Evolutionary conservation across 2,113 vertebrate species (phyloP), one percentile per base, ranked within the genome.

Genomic region (Craseonycteris thonglongyai): DNA sequence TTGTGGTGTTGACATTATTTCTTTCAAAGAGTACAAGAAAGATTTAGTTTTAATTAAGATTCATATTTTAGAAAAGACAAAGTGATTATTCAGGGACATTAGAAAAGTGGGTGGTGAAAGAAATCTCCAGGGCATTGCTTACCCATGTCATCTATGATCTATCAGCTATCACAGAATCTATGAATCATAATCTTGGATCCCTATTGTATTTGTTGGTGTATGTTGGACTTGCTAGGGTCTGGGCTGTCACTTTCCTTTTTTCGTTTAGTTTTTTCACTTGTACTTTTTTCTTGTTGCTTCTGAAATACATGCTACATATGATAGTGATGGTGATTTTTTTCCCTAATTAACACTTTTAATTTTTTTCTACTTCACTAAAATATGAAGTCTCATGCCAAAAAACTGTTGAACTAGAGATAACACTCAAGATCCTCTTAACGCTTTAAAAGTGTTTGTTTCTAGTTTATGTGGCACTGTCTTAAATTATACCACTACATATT

Each of bases 361-460:
- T n/a, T 92, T 92, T 93, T 91, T 76, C 26, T 65, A 5, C 28
- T 85, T 45, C 12, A 51, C 33, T 75, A 24, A 59, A 72, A 38
- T 82, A 66, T 49, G 6, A 85, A 68, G 84, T 30, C 5, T 51
- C 13, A 30, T 16, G 1, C 26, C 19, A 47, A 82, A 58, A 94
- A 75, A 54, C 15, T 71, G 28, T 45, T 75, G 40, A 54, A 59
- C 5, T 59, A 80, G 45, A 80, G 45, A 15, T 71, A 40, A 49
- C 7, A 10, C 81, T 83, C 33, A 69, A 75, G 14, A 74, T 71
- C 2, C 16, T 68, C 14, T 81, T 81, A 84, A 49, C 61, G n/a
- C 12, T 49, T 89, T 69, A 28, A 35, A 93, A 63, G 1, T 30
- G 12, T 68, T 12, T 66, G 28, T 65, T 94, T 68, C 24, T 66